A percentile compares a stretch with the other conserved stretches of the same genome.
Conservation (phyloP, 2,113 vertebrate genomes). For the Brachyistius frenatus region DNA sequence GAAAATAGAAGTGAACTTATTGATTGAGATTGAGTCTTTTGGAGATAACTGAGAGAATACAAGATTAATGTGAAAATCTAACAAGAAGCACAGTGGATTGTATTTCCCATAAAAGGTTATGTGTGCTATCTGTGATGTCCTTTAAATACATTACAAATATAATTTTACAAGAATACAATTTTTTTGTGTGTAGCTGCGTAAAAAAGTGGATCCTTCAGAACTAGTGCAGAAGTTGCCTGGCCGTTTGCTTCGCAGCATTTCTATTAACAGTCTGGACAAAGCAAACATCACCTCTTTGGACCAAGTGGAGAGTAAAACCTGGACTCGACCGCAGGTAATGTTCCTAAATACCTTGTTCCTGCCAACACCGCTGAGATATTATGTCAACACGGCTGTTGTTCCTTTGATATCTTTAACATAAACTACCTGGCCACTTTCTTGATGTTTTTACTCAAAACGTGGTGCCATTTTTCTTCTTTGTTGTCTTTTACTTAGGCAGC, state of each 20-base stretch:
- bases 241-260: slow-evolving; percentile 57
- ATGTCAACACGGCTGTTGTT: neutral
- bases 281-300: slow-evolving; percentile 66
- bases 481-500: slow-evolving; percentile 63
- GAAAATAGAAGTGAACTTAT: neutral
- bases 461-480: neutral
- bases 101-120: neutral
- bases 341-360: neutral
- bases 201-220: slow-evolving; percentile 30
- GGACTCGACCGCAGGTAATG: slow-evolving; percentile 76
- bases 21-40: neutral
- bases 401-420: neutral
- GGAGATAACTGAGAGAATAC: too few species aligned
- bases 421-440: neutral
- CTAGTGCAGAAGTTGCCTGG: slow-evolving; percentile 63
- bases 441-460: neutral
- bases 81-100: neutral
- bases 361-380: neutral
- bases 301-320: slow-evolving; percentile 61
- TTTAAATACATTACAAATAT: neutral
- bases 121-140: neutral
- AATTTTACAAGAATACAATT: neutral
- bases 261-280: slow-evolving; percentile 64
- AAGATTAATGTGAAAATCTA: neutral
- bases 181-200: slow-evolving; percentile 64